Conservation (phyloP, 2,113 vertebrate species). For the Mastomys natalensis region DNA sequence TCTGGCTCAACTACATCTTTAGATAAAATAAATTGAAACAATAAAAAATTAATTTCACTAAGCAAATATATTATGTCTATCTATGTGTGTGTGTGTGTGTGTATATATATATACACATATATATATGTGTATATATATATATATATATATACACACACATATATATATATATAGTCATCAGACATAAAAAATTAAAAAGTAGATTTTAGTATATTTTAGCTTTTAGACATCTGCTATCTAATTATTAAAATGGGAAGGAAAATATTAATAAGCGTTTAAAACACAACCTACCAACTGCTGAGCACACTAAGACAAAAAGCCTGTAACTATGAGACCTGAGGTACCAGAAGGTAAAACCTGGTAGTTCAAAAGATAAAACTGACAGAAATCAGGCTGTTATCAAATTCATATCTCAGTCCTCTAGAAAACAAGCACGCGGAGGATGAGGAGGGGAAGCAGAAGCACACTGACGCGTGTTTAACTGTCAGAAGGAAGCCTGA, state of each 20-base stretch:
- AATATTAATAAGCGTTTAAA: neutral
- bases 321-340: neutral
- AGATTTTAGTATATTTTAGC: slow-evolving; percentile 54
- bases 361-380: neutral
- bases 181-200: neutral
- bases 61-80: neutral
- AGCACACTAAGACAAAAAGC: neutral
- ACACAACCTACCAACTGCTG: neutral
- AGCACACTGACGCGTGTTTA: neutral
- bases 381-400: neutral
- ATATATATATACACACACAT: too few species aligned
- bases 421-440: neutral
- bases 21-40: slow-evolving; percentile 49
- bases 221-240: neutral
- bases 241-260: slow-evolving; percentile 41
- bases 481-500: neutral
- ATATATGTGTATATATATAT: neutral
- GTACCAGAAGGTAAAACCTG: neutral
- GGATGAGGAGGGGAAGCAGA: neutral
- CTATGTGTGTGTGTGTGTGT: neutral
- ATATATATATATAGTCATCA: neutral
- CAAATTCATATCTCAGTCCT: neutral
- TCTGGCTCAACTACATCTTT: slow-evolving; percentile 79
- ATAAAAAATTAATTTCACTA: slow-evolving; percentile 37
- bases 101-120: neutral